These are phyloP conservation scores for Aphrophora alni DNA, from an alignment of 2,888 invertebrate genomes.

Conservation along the genomic window DNA sequence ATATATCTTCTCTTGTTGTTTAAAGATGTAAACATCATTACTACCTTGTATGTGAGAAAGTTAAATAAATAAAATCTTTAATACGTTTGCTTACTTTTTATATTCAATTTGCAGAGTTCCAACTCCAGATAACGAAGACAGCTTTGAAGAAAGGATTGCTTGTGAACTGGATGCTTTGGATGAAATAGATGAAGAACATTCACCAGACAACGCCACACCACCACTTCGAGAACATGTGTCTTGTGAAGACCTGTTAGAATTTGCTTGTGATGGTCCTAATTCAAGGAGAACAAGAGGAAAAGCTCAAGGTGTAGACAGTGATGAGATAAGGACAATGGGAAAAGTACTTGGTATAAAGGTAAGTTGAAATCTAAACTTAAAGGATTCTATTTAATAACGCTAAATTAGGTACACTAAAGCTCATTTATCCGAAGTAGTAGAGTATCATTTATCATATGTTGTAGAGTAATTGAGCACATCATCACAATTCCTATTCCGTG, in stretches of 20 bases:
- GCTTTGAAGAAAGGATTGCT: slow-evolving; percentile 47
- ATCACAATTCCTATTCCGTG: no score
- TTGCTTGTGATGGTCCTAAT: slow-evolving; percentile 81
- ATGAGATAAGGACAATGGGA: slow-evolving; percentile 90
- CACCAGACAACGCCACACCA: slow-evolving; percentile 31
- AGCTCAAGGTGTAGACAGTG: slow-evolving; percentile 61
- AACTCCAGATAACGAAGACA: slow-evolving; percentile 15
- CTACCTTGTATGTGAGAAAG: no score
- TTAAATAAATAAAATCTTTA: no score
- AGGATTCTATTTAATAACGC: no score
- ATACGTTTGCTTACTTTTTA: no score
- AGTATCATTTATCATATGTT: no score
- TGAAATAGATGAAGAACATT: slow-evolving; percentile 38
- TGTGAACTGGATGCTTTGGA: slow-evolving; percentile 47
- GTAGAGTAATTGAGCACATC: no score
- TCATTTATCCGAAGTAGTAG: no score
- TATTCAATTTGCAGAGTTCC: background rate
- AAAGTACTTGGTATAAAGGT: slow-evolving; percentile 83
- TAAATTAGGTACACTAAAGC: no score
- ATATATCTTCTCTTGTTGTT: no score
- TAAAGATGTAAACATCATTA: no score
- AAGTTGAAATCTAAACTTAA: slow-evolving; percentile 52
- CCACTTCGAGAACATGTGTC: slow-evolving; percentile 77
- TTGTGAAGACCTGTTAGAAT: slow-evolving; percentile 89
- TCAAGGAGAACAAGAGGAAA: slow-evolving; percentile 69